These are phyloP conservation scores for Cyprinodon diabolis DNA, from an alignment of 2,797 vertebrate genomes.

Conservation along the genomic window DNA sequence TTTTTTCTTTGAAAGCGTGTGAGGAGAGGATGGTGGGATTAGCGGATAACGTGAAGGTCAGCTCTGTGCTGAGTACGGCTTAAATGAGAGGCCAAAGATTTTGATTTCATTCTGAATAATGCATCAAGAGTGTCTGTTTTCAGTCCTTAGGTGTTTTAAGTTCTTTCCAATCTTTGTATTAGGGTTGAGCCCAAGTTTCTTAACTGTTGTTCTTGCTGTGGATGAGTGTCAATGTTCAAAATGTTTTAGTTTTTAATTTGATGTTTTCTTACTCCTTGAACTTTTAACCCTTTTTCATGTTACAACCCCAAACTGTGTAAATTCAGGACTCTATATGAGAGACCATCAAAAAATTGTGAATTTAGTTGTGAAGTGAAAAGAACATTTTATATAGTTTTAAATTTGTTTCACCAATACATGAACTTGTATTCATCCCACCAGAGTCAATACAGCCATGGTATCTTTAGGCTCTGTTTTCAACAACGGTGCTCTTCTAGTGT, in stretches of 20 bases:
- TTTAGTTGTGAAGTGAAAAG: background rate
- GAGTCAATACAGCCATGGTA: background rate
- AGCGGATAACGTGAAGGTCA: slow-evolving; percentile 64
- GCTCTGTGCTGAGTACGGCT: slow-evolving; percentile 25
- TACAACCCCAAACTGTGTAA: background rate
- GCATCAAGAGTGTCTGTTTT: slow-evolving; percentile 60
- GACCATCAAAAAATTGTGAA: background rate
- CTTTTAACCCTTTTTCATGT: too few species aligned
- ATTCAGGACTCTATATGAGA: background rate
- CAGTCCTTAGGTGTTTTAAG: slow-evolving; percentile 50
- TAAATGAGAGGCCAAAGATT: slow-evolving; percentile 60
- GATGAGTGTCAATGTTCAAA: slow-evolving; percentile 30
- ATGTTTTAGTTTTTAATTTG: background rate
- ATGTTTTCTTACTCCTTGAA: background rate
- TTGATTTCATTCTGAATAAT: slow-evolving; percentile 65
- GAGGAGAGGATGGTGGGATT: slow-evolving; percentile 32
- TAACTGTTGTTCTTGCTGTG: slow-evolving; percentile 14
- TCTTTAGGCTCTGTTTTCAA: background rate
- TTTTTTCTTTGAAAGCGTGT: slow-evolving; percentile 6
- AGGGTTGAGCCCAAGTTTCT: slow-evolving; percentile 3
- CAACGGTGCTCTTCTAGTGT: background rate
- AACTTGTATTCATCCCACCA: background rate
- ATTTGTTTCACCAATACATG: background rate
- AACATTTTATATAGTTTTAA: too few species aligned
- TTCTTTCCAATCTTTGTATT: slow-evolving; percentile 36